phyloP scores from a whole-genome alignment of 2,797 vertebrate genomes.

The Mycteria americana region DNA sequence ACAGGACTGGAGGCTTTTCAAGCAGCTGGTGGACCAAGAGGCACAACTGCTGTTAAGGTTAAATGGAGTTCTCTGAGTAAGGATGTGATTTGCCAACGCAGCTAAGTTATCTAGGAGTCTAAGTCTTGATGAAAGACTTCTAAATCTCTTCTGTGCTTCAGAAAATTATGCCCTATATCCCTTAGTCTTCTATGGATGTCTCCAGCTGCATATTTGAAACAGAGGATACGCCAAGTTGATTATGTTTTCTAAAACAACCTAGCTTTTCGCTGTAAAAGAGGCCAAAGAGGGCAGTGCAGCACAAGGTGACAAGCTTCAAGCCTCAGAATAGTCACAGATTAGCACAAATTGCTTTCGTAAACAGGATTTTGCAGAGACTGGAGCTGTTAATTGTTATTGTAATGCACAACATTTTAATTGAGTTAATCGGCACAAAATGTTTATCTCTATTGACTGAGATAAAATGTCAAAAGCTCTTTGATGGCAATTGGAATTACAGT shows the following conservation, averaged over 20 bases:
- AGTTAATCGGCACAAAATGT: conserved; percentile 32
- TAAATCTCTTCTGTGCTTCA: neutral
- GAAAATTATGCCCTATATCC: neutral
- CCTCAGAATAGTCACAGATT: neutral
- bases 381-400: conserved; percentile 12
- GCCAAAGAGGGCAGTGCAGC: conserved; percentile 63
- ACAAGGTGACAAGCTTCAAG: conserved; percentile 3
- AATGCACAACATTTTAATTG: conserved; percentile 45
- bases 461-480: conserved; percentile 53
- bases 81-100: neutral
- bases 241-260: neutral
- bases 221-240: neutral
- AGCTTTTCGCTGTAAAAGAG: conserved; percentile 9
- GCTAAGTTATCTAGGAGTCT: neutral
- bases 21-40: neutral
- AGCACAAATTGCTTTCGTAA: conserved; percentile 8
- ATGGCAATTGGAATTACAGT: conserved; percentile 24
- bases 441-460: conserved; percentile 23
- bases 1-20: neutral
- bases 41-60: neutral
- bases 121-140: neutral
- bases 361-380: neutral
- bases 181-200: neutral
- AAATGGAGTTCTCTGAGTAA: neutral
- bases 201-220: neutral